These are phyloP conservation scores for Eurosta solidaginis DNA, from an alignment of 1,140 invertebrate genomes.

Conservation along the genomic window DNA sequence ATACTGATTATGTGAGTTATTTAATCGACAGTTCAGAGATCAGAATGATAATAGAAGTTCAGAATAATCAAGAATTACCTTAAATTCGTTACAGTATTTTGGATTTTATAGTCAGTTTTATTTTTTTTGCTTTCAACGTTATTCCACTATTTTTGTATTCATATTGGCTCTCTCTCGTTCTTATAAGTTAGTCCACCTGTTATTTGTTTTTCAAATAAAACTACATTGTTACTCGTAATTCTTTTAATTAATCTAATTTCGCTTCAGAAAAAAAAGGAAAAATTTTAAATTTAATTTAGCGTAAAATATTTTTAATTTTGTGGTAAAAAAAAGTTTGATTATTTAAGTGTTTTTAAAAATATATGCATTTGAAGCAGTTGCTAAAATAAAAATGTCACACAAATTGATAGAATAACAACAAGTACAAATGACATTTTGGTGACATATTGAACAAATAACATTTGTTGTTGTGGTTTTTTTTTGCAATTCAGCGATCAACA, in stretches of 20 bases:
- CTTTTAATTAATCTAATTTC: not conserved
- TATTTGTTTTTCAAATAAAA: too few species aligned
- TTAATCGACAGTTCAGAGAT: too few species aligned
- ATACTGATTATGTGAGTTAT: too few species aligned
- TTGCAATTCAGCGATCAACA: not conserved
- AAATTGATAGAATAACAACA: slow-evolving; percentile 16
- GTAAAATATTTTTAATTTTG: not conserved
- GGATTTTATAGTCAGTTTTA: too few species aligned
- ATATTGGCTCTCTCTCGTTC: too few species aligned
- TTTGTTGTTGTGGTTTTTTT: slow-evolving; percentile 1
- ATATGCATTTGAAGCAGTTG: not conserved
- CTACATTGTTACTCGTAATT: too few species aligned
- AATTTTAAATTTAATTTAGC: slow-evolving; percentile 25
- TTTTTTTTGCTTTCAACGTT: too few species aligned
- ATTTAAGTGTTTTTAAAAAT: slow-evolving; percentile 29
- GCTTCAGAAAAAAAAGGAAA: not conserved
- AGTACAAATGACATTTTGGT: not conserved
- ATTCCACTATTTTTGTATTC: too few species aligned
- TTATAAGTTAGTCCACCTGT: too few species aligned
- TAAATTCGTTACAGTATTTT: too few species aligned
- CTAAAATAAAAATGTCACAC: slow-evolving; percentile 13
- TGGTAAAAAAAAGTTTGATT: not conserved
- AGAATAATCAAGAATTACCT: too few species aligned
- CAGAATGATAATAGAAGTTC: too few species aligned
- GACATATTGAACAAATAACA: not conserved